These are phyloP conservation scores for Cyanoderma ruficeps DNA, from an alignment of 2,113 vertebrate genomes.

Conservation along the genomic window DNA sequence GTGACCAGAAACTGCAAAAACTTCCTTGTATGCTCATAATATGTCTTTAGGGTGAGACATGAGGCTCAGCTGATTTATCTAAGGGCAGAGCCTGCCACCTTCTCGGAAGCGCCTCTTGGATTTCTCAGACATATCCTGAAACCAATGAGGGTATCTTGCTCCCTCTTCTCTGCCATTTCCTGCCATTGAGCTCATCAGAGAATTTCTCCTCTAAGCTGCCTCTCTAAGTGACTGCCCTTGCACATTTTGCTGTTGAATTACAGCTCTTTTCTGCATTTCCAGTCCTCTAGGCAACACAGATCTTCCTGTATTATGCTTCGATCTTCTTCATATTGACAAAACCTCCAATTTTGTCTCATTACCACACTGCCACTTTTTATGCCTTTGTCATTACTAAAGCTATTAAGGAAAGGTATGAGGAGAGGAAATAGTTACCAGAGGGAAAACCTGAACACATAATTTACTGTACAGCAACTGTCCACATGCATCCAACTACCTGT, in stretches of 20 bases:
- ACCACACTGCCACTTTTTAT: slow-evolving; percentile 33
- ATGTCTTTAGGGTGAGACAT: not conserved
- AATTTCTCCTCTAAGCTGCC: not conserved
- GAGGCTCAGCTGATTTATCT: not conserved
- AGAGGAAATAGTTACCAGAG: not conserved
- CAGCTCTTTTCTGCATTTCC: not conserved
- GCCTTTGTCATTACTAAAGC: slow-evolving; percentile 32
- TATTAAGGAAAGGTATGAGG: slow-evolving; percentile 9
- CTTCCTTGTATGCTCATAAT: not conserved
- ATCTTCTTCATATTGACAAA: slow-evolving; percentile 32
- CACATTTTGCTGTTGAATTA: not conserved
- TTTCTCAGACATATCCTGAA: not conserved
- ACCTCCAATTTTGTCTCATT: slow-evolving; percentile 26
- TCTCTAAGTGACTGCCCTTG: not conserved
- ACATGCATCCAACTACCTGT: not conserved
- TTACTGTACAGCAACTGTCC: not conserved
- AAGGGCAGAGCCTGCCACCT: not conserved
- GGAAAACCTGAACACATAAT: not conserved
- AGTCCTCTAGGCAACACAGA: not conserved
- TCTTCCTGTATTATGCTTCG: slow-evolving; percentile 23
- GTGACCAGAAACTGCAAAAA: not conserved
- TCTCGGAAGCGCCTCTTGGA: not conserved
- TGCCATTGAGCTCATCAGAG: not conserved
- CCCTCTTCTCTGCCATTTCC: not conserved
- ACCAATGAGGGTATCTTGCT: not conserved